A percentile compares a stretch with the other conserved stretches of the same genome.
These are phyloP conservation scores for Apis mellifera DNA, from an alignment of 1,140 invertebrate genomes.

Conservation along the genomic window Amel_HAv3.1 CM009932.2:14986001-14986500, in stretches of 20 bases:
- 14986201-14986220: too few relatives aligned
- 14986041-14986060: slow-evolving; percentile 32
- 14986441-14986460: too few relatives aligned
- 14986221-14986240: not conserved
- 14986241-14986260: not conserved
- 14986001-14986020: slow-evolving; percentile 37
- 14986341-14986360: too few relatives aligned
- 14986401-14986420: too few relatives aligned
- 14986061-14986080: slow-evolving; percentile 28
- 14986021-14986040: slow-evolving; percentile 44
- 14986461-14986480: too few relatives aligned
- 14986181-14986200: too few relatives aligned
- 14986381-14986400: too few relatives aligned
- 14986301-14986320: not conserved
- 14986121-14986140: slow-evolving; percentile 11
- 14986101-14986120: slow-evolving; percentile 18
- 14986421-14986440: too few relatives aligned
- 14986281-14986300: too few relatives aligned
- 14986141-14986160: slow-evolving; percentile 51
- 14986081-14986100: slow-evolving; percentile 15
- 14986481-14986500: too few relatives aligned
- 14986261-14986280: not conserved
- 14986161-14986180: not conserved
- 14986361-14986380: too few relatives aligned
- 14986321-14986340: not conserved